Conservation (phyloP, 2,888 invertebrate genomes). For the Lysandra coridon region DNA sequence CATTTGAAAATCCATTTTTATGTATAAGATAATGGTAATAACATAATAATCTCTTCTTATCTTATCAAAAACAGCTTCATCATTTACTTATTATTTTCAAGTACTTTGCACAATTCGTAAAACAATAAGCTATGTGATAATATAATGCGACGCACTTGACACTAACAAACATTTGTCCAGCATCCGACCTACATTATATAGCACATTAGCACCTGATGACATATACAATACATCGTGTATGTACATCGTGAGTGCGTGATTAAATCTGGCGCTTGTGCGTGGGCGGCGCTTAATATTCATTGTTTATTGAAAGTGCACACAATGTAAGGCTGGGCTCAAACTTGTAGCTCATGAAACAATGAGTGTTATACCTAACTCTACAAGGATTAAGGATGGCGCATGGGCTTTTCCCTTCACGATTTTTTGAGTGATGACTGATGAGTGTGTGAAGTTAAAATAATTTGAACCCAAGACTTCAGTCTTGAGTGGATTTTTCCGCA, state of each 20-base stretch:
- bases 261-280: background rate
- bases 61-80: no score
- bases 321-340: background rate
- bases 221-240: background rate
- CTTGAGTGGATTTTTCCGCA: no score
- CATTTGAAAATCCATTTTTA: no score
- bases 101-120: no score
- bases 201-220: background rate
- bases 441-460: no score
- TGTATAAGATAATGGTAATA: no score
- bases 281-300: background rate
- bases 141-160: no score
- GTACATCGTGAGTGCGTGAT: background rate
- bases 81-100: no score
- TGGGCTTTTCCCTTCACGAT: background rate
- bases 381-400: background rate
- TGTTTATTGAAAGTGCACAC: constrained; percentile 7
- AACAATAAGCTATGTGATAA: no score
- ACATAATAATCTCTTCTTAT: no score
- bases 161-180: background rate
- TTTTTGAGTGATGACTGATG: no score
- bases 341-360: background rate
- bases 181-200: background rate
- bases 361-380: background rate
- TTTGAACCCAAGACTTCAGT: no score